phyloP scores from a whole-genome alignment of 2,113 vertebrate species.

The Orcinus orca region DNA sequence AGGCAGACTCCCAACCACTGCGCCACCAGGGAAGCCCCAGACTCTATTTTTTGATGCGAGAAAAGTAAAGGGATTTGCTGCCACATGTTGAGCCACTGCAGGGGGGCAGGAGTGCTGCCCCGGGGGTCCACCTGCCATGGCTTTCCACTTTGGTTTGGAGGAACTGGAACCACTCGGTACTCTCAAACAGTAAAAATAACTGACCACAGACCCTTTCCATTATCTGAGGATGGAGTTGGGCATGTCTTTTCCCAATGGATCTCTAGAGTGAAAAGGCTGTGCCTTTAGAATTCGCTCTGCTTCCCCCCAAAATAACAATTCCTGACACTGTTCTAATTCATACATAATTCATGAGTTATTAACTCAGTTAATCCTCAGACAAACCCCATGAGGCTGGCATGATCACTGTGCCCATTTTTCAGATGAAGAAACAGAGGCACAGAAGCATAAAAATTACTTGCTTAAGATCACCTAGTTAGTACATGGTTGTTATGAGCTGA shows the following conservation, averaged over 20 bases:
- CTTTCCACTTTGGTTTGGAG: not conserved
- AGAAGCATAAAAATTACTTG: not conserved
- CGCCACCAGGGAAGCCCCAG: no score
- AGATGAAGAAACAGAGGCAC: not conserved
- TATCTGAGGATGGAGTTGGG: not conserved
- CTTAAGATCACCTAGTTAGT: not conserved
- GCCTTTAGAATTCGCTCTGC: not conserved
- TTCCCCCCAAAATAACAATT: not conserved
- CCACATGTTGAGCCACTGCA: not conserved
- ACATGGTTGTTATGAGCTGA: not conserved
- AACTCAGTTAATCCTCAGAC: not conserved
- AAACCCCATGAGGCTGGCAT: rapidly evolving
- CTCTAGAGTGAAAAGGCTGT: not conserved
- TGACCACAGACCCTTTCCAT: not conserved
- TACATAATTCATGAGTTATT: not conserved
- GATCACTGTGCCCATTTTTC: not conserved
- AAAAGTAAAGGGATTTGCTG: not conserved
- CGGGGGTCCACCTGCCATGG: rapidly evolving
- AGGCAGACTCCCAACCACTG: no score
- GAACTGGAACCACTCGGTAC: not conserved
- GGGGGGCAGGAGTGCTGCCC: not conserved
- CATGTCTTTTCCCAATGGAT: not conserved
- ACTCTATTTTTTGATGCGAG: not conserved
- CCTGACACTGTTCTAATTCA: not conserved
- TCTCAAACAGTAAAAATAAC: not conserved